Evolutionary conservation across 2,113 vertebrate species (phyloP).

Genomic region (Pantherophis guttatus): DNA sequence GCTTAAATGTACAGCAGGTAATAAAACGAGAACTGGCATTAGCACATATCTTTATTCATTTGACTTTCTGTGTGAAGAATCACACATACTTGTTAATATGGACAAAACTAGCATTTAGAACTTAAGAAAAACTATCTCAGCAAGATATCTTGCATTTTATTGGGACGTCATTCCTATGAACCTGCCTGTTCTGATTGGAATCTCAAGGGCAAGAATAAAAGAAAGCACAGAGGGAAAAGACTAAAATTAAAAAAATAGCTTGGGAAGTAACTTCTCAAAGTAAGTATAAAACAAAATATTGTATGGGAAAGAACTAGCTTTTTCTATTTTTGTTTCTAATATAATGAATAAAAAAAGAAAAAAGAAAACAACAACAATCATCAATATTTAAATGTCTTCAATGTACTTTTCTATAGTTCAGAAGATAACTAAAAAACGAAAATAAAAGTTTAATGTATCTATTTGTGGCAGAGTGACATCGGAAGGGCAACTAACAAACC

Average conservation of each 20-base stretch:
- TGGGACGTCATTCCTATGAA: constrained; percentile 51
- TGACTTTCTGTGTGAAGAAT: constrained; percentile 47
- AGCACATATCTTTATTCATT: constrained; percentile 41
- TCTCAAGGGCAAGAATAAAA: constrained; percentile 59
- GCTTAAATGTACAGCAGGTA: constrained; percentile 33
- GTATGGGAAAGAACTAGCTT: not conserved
- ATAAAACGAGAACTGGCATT: constrained; percentile 22
- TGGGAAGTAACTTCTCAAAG: constrained; percentile 1
- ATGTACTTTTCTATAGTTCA: not conserved
- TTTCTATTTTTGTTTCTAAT: not conserved
- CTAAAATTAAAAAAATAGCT: constrained; percentile 23
- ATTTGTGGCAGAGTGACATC: not conserved
- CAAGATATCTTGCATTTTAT: constrained; percentile 31
- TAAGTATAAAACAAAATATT: constrained; percentile 8
- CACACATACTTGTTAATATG: constrained; percentile 61
- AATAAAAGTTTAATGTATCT: not conserved
- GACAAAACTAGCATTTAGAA: constrained; percentile 49
- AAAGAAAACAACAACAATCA: not conserved
- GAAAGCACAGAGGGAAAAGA: constrained; percentile 57
- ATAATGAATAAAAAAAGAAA: not conserved
- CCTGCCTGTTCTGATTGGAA: constrained; percentile 60
- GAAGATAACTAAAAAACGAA: not conserved
- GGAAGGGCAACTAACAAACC: not conserved
- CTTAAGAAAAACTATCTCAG: constrained; percentile 32
- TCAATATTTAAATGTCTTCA: not conserved